Evolutionary conservation across 2,113 vertebrate species (phyloP).

Genomic region (Colius striatus): DNA sequence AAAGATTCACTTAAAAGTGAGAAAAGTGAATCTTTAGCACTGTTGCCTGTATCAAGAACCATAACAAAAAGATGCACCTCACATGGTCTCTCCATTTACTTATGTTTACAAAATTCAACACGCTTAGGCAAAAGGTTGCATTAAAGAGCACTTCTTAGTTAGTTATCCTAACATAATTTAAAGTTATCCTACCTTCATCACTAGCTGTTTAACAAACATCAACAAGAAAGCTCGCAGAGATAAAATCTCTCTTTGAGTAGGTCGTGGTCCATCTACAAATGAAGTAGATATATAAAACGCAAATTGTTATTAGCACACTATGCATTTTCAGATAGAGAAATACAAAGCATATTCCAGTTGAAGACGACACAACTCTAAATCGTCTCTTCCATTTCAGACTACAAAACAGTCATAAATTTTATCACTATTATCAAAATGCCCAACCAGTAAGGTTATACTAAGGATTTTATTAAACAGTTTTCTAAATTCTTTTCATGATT

Average conservation of each 20-base stretch:
- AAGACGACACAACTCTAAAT: not conserved
- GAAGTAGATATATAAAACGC: not conserved
- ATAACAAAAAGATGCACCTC: not conserved
- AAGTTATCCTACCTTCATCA: slow-evolving; percentile 88
- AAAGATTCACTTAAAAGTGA: not conserved
- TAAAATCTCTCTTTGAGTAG: slow-evolving; percentile 90
- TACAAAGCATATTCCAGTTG: not conserved
- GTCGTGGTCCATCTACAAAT: slow-evolving; percentile 89
- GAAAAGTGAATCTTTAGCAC: not conserved
- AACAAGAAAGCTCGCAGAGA: slow-evolving; percentile 91
- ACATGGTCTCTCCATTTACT: not conserved
- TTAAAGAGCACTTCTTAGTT: not conserved
- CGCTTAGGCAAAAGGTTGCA: not conserved
- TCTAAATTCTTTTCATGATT: not conserved
- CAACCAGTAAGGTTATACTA: not conserved
- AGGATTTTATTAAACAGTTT: not conserved
- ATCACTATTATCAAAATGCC: not conserved
- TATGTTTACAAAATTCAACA: not conserved
- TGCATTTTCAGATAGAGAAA: not conserved
- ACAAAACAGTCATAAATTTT: not conserved
- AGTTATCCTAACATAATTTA: not conserved
- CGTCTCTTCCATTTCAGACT: not conserved
- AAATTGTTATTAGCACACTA: not conserved
- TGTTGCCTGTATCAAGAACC: not conserved
- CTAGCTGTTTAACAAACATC: slow-evolving; percentile 95